These are phyloP conservation scores for Bucorvus abyssinicus DNA, from an alignment of 2,797 vertebrate species.

Conservation along the genomic window DNA sequence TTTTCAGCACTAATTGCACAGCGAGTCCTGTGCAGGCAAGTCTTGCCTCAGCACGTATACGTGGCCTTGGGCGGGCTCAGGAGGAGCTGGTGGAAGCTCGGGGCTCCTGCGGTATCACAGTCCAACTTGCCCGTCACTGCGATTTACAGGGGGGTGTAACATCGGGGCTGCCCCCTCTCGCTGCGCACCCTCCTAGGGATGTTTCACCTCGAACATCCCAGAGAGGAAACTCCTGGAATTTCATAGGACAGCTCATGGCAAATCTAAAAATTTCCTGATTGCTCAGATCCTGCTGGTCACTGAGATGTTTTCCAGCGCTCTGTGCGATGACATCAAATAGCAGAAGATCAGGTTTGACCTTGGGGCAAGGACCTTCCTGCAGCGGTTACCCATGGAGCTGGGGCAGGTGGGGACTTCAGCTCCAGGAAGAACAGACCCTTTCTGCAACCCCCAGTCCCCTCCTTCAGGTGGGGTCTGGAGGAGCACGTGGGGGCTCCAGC, in stretches of 20 bases:
- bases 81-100: not conserved
- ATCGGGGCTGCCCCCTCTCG: fast-evolving
- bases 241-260: not conserved
- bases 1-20: not conserved
- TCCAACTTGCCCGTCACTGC: too few relatives aligned
- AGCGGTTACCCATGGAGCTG: not conserved
- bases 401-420: not conserved
- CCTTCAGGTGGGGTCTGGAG: not conserved
- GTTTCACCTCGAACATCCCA: not conserved
- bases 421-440: not conserved
- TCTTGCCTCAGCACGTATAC: fast-evolving
- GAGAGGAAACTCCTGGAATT: not conserved
- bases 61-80: fast-evolving
- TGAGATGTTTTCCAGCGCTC: not conserved
- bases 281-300: not conserved
- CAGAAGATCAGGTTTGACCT: not conserved
- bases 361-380: not conserved
- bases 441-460: not conserved
- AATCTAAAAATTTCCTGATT: not conserved
- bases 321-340: not conserved
- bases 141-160: fast-evolving
- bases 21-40: fast-evolving
- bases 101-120: not conserved
- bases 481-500: not conserved
- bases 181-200: fast-evolving